Conservation (phyloP, 2,797 vertebrate species). For the Peromyscus melanophrys region DNA sequence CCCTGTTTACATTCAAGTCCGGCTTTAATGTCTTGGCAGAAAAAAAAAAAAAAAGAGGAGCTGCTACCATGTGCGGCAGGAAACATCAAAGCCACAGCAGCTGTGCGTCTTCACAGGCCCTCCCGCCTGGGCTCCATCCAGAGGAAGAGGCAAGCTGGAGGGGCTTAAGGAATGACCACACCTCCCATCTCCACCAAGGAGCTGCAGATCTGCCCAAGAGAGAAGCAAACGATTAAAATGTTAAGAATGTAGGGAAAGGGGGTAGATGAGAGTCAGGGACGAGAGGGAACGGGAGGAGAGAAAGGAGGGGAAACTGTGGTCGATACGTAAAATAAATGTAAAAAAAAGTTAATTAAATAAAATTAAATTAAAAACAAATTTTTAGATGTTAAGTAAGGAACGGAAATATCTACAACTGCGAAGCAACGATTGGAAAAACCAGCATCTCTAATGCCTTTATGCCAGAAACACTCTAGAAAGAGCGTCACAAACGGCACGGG, state of each 20-base stretch:
- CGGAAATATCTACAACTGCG: background rate
- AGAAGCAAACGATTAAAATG: background rate
- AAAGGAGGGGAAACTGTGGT: too few relatives aligned
- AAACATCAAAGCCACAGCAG: background rate
- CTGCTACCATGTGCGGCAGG: background rate
- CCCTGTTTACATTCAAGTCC: background rate
- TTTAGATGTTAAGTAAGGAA: background rate
- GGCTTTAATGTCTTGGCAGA: slow-evolving; percentile 65
- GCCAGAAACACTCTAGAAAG: background rate
- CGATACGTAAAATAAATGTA: too few relatives aligned
- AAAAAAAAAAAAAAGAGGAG: slow-evolving; percentile 50
- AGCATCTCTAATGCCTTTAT: background rate
- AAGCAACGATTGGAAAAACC: background rate
- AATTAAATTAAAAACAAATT: too few relatives aligned
- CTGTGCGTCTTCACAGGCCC: slow-evolving; percentile 21
- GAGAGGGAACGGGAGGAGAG: too few relatives aligned
- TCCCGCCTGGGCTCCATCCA: background rate
- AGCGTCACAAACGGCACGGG: background rate
- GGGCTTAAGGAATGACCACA: background rate
- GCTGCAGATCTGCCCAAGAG: background rate
- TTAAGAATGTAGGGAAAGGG: background rate
- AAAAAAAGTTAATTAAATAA: too few relatives aligned
- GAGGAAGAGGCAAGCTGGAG: slow-evolving; percentile 28
- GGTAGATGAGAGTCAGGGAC: too few relatives aligned
- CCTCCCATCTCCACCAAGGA: slow-evolving; percentile 10